Evolutionary conservation across 1,140 invertebrate species (phyloP).

Genomic region (Matsumurasca onukii): DNA sequence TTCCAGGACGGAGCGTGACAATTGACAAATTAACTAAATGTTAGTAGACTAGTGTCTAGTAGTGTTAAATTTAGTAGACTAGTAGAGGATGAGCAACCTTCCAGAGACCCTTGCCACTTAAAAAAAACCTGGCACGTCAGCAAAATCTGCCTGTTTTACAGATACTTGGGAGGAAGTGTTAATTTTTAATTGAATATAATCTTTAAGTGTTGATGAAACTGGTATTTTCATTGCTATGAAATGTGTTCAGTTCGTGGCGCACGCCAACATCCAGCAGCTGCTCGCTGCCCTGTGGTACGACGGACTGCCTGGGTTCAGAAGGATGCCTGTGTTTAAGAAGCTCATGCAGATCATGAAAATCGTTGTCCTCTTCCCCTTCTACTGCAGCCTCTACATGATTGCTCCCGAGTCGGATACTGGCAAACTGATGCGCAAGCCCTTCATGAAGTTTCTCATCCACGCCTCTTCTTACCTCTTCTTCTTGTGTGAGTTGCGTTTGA

Average conservation of each 20-base stretch:
- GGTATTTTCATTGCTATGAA: too few species aligned
- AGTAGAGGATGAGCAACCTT: too few species aligned
- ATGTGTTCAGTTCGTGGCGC: constrained; percentile 93
- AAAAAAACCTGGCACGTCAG: too few species aligned
- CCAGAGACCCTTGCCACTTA: too few species aligned
- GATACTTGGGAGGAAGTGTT: too few species aligned
- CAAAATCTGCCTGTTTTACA: too few species aligned
- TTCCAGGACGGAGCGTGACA: too few species aligned
- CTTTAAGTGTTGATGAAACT: too few species aligned
- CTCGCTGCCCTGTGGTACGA: constrained; percentile 91
- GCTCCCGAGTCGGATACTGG: constrained; percentile 73
- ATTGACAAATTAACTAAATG: too few species aligned
- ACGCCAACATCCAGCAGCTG: constrained; percentile 91
- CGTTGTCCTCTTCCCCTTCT: constrained; percentile 80
- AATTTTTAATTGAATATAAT: too few species aligned
- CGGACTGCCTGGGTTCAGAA: constrained; percentile 82
- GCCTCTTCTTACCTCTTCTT: constrained; percentile 92
- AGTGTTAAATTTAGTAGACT: too few species aligned
- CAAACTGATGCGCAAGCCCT: constrained; percentile 81
- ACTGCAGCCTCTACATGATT: constrained; percentile 80
- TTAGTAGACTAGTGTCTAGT: too few species aligned
- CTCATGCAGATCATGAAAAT: constrained; percentile 70
- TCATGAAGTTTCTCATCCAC: constrained; percentile 94
- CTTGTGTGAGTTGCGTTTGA: constrained; percentile 62
- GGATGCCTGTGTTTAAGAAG: constrained; percentile 69